Evolutionary conservation across 2,888 invertebrate species (phyloP).

Genomic region (Automeris io): DNA sequence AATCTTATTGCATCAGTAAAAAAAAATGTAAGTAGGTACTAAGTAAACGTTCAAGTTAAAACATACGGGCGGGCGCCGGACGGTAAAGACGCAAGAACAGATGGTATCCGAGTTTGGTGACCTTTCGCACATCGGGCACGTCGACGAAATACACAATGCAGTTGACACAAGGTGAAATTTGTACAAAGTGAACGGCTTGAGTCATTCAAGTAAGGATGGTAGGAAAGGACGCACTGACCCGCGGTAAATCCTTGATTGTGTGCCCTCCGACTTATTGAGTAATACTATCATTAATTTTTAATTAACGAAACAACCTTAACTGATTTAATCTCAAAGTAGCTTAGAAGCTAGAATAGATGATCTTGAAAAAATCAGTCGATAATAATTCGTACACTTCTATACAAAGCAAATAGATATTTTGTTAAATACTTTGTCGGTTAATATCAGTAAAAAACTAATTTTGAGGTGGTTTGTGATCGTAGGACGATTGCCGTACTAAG

Average conservation of each 20-base stretch:
- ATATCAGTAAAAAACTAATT: too few species aligned
- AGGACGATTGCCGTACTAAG: too few species aligned
- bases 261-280: slow-evolving; percentile 39
- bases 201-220: slow-evolving; percentile 46
- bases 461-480: too few species aligned
- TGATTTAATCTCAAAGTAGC: slow-evolving; percentile 5
- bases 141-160: slow-evolving; percentile 47
- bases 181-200: slow-evolving; percentile 56
- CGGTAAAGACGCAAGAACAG: slow-evolving; percentile 7
- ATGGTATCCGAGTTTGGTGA: slow-evolving; percentile 31
- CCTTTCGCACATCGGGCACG: slow-evolving; percentile 38
- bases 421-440: too few species aligned
- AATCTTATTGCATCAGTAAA: too few species aligned
- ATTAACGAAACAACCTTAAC: slow-evolving; percentile 23
- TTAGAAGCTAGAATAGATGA: not conserved
- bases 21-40: slow-evolving; percentile 1
- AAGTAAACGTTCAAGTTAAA: not conserved
- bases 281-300: slow-evolving; percentile 27
- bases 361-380: slow-evolving; percentile 3
- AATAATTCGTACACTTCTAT: not conserved
- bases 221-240: slow-evolving; percentile 45
- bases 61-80: not conserved
- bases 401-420: too few species aligned
- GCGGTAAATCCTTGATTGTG: slow-evolving; percentile 40
- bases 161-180: slow-evolving; percentile 64